These are phyloP conservation scores for Varanus salvator DNA, from an alignment of 2,113 vertebrate species.

Conservation along the genomic window DNA sequence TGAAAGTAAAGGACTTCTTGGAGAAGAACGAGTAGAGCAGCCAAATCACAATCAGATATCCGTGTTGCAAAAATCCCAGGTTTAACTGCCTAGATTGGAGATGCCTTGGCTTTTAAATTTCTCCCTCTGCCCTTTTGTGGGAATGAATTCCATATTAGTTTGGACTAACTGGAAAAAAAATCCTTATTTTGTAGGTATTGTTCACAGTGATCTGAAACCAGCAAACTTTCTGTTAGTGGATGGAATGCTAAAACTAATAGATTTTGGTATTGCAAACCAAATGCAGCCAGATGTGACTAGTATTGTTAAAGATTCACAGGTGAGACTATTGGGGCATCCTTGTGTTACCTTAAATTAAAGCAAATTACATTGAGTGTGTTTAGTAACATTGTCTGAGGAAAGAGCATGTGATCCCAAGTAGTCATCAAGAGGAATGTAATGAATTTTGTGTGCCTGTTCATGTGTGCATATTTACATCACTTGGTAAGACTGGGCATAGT, in stretches of 20 bases:
- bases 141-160: background rate
- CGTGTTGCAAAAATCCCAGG: background rate
- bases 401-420: background rate
- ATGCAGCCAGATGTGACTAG: constrained; percentile 98
- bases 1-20: background rate
- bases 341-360: background rate
- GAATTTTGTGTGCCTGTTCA: background rate
- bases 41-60: background rate
- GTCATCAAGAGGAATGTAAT: background rate
- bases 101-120: background rate
- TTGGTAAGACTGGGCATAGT: background rate
- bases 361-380: background rate
- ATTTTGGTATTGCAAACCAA: constrained; percentile 97
- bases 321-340: constrained; percentile 55
- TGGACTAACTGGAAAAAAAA: constrained; percentile 29
- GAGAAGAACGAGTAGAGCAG: background rate
- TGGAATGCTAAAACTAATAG: constrained; percentile 94
- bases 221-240: constrained; percentile 98
- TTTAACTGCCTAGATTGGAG: background rate
- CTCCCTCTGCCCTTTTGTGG: background rate
- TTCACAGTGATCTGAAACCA: constrained; percentile 97
- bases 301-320: constrained; percentile 96
- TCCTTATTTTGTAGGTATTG: constrained; percentile 85
- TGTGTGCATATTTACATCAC: background rate
- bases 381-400: background rate